phyloP scores from a whole-genome alignment of 2,888 invertebrate species.

The Hoplodrina ambigua region DNA sequence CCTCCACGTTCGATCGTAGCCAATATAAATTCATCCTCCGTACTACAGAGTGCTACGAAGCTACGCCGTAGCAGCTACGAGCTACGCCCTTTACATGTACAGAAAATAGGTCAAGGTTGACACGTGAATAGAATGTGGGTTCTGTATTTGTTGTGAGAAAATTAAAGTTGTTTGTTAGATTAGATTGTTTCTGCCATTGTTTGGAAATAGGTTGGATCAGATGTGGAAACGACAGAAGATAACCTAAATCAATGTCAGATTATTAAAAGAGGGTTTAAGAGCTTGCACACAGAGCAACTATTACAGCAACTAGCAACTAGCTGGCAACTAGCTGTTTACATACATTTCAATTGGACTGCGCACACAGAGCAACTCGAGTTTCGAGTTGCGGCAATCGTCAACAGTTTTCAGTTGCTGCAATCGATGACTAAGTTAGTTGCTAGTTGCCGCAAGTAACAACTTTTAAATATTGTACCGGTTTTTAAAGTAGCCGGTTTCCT shows the following conservation, averaged over 20 bases:
- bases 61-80: slow-evolving; percentile 55
- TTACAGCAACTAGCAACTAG: too few relatives aligned
- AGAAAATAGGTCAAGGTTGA: slow-evolving; percentile 60
- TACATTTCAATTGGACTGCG: too few relatives aligned
- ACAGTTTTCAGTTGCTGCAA: too few relatives aligned
- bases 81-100: slow-evolving; percentile 39
- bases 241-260: neutral
- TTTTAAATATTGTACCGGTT: too few relatives aligned
- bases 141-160: slow-evolving; percentile 28
- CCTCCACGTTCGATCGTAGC: slow-evolving; percentile 23
- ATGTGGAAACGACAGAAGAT: neutral
- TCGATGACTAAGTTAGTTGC: too few relatives aligned
- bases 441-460: too few relatives aligned
- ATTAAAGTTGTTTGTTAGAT: slow-evolving; percentile 40
- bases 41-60: slow-evolving; percentile 46
- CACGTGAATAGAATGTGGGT: slow-evolving; percentile 25
- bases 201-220: slow-evolving; percentile 10
- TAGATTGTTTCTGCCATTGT: slow-evolving; percentile 37
- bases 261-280: neutral
- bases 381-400: too few relatives aligned
- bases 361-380: too few relatives aligned
- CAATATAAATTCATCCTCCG: slow-evolving; percentile 42
- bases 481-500: too few relatives aligned
- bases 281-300: too few relatives aligned
- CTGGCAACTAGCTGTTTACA: too few relatives aligned